Evolutionary conservation across 2,797 vertebrate species (phyloP).

Genomic region (Sparidentex hasta): DNA sequence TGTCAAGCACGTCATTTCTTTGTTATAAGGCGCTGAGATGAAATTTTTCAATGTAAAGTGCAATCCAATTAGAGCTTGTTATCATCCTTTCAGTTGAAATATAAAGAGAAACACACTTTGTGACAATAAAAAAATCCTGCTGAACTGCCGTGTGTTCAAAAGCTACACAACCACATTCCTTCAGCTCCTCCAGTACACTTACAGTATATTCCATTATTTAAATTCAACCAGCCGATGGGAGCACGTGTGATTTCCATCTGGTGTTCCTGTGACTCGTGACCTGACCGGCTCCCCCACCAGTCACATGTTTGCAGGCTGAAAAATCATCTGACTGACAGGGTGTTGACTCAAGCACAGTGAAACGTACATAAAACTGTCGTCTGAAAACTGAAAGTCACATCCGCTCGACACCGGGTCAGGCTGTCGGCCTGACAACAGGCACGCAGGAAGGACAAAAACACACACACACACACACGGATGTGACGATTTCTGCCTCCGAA

Average conservation of each 20-base stretch:
- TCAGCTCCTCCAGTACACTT: background rate
- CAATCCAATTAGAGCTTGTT: too few relatives aligned
- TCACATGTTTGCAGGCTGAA: constrained; percentile 64
- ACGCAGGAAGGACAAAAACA: background rate
- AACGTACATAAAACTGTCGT: constrained; percentile 24
- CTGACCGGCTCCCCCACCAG: background rate
- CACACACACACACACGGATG: background rate
- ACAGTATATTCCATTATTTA: background rate
- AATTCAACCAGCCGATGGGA: background rate
- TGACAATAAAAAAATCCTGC: background rate
- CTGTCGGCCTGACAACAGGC: background rate
- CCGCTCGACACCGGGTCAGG: background rate
- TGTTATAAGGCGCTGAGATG: too few relatives aligned
- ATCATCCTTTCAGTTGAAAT: background rate
- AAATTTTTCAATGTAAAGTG: too few relatives aligned
- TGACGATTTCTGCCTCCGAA: background rate
- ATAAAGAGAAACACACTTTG: background rate
- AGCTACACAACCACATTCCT: background rate
- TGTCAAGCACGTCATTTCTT: too few relatives aligned
- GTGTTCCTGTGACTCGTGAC: background rate
- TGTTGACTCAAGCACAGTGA: constrained; percentile 49
- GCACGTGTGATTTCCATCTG: background rate
- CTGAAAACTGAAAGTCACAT: constrained; percentile 21
- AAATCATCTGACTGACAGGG: constrained; percentile 70
- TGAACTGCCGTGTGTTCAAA: background rate